A percentile compares a stretch with the other conserved stretches of the same genome.
Evolutionary conservation across 2,888 invertebrate species (phyloP).

Genomic region (Zootermopsis nevadensis): DNA sequence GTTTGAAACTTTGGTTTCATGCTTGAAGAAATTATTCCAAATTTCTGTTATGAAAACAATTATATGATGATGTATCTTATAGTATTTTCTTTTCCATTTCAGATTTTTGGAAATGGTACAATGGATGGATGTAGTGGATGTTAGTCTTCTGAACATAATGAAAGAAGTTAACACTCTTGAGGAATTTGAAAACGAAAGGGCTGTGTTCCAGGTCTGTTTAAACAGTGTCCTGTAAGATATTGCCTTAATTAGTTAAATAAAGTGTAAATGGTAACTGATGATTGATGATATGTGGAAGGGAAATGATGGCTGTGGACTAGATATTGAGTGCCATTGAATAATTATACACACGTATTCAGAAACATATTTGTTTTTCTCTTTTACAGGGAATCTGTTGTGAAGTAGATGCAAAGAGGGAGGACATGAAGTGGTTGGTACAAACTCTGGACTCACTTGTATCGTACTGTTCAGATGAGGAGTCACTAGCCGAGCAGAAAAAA

Average conservation of each 20-base stretch:
- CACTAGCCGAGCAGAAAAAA: constrained; percentile 81
- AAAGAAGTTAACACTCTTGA: constrained; percentile 87
- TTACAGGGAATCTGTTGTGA: constrained; percentile 87
- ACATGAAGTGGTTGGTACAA: constrained; percentile 96
- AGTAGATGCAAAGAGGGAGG: constrained; percentile 89
- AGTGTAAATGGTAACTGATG: too few species aligned
- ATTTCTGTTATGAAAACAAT: too few species aligned
- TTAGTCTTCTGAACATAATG: constrained; percentile 83
- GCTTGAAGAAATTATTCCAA: too few species aligned
- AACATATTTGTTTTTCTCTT: not conserved
- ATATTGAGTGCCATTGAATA: too few species aligned
- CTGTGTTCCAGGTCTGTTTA: constrained; percentile 81
- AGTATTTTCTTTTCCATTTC: constrained; percentile 23
- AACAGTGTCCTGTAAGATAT: not conserved
- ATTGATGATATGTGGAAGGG: too few species aligned
- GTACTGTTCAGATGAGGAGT: constrained; percentile 84
- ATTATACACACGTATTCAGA: too few species aligned
- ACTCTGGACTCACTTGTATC: constrained; percentile 87
- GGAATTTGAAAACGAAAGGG: constrained; percentile 90
- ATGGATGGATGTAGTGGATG: constrained; percentile 94
- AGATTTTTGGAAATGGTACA: constrained; percentile 82
- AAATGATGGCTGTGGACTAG: too few species aligned
- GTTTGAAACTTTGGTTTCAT: too few species aligned
- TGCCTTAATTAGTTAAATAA: too few species aligned
- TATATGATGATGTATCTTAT: not conserved